Evolutionary conservation across 2,888 invertebrate genomes (phyloP), one percentile per base, ranked within the genome.

Genomic region (Nemurella pictetii): DNA sequence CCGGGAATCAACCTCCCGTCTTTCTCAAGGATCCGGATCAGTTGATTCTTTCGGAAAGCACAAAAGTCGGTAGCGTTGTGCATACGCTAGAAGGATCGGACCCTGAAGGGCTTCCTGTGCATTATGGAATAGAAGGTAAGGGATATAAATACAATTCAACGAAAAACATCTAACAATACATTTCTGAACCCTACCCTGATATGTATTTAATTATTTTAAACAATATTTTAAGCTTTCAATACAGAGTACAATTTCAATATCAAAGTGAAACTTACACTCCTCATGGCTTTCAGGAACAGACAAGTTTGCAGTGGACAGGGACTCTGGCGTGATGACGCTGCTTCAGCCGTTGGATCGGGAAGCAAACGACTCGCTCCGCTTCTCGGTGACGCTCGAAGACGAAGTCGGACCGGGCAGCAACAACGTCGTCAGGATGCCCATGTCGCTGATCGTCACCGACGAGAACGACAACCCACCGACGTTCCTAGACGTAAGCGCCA

Each of bases 381-480:
- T 97, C 90, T 92, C 94, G 87, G 96, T 97, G 27, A 95, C 95
- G 0, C 93, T 97, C 86, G 95, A 96, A 90, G 97, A 96, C 89
- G 93, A 93, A 87, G 94, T 95, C 0, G 92, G 92, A 80, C 91
- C 90, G 20, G 91, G 91, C 29, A 91, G 92, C 85, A 93, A 94
- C 87, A 96, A 96, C 90, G 91, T 96, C 86, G 94, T 96, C 20
- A 93, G 94, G 87, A 94, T 95, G 9, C 94, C 95, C 2, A 94
- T 96, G 78, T 95, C 95, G 35, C 95, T 97, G 86, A 96, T 97
- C 86, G 94, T 98, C 25, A 91, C 96, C 12, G 97, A 98, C 89
- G 96, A 96, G 88, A 97, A 98, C 89, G 97, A 98, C 89, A 97
- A 97, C 90, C 93, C 96, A 36, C 97, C 97, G 7, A 92, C 92